Percentiles rank a stretch among this genome's conserved stretches.
Conservation (phyloP, 2,797 vertebrate species). For the Rhinogobio ventralis region DNA sequence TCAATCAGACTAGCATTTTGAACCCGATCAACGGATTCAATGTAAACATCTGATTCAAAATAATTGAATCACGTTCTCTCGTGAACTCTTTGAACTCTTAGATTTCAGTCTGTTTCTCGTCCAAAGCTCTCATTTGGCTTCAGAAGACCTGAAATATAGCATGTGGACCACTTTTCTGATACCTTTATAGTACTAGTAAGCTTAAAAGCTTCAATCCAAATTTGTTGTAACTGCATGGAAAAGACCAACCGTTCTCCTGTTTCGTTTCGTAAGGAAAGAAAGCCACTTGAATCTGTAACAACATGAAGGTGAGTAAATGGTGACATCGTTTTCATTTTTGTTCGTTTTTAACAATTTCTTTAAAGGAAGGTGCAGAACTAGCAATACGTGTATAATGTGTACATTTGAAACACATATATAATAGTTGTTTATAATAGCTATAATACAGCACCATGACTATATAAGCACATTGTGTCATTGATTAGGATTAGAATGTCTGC, state of each 20-base stretch:
- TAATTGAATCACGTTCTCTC: neutral
- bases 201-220: neutral
- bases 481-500: constrained; percentile 10
- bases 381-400: constrained; percentile 27
- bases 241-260: neutral
- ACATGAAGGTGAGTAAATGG: neutral
- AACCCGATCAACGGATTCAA: neutral
- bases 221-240: neutral
- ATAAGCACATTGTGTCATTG: constrained; percentile 18
- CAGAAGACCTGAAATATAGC: neutral
- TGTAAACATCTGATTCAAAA: neutral
- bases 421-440: constrained; percentile 7
- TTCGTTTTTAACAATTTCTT: neutral
- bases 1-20: neutral
- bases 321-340: neutral
- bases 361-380: constrained; percentile 9
- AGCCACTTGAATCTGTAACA: neutral
- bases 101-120: neutral
- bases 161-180: neutral
- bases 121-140: neutral
- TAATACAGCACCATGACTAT: neutral
- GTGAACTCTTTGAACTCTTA: neutral
- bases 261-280: neutral
- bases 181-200: neutral
- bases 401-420: neutral